These are phyloP conservation scores for Anser brachyrhynchus DNA, from an alignment of 2,113 vertebrate species.

Conservation along the genomic window DNA sequence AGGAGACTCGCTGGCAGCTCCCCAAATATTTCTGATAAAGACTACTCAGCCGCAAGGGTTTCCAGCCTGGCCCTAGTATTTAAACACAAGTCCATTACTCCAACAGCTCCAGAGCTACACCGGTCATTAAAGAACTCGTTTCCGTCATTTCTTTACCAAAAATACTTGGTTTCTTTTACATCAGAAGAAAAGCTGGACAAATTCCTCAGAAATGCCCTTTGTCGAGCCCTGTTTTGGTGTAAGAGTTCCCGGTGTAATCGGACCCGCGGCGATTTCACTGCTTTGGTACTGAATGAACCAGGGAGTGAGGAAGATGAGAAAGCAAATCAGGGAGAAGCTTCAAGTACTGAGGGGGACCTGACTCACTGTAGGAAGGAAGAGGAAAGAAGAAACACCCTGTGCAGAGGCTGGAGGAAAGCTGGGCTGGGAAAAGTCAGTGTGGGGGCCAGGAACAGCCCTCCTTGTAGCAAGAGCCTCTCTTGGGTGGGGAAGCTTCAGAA, in stretches of 20 bases:
- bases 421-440: too few relatives aligned
- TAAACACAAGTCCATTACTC: neutral
- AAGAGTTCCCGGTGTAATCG: neutral
- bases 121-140: neutral
- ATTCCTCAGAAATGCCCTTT: neutral
- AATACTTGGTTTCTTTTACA: neutral
- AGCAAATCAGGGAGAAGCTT: neutral
- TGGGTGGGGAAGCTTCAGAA: neutral
- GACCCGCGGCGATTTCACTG: fast-evolving
- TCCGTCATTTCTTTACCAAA: neutral
- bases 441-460: neutral
- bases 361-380: neutral
- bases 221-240: neutral
- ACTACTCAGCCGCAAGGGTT: neutral
- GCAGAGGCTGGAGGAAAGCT: neutral
- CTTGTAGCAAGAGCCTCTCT: neutral
- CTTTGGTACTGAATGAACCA: neutral
- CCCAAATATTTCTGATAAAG: neutral
- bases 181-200: neutral
- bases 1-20: neutral
- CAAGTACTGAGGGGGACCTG: neutral
- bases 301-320: neutral
- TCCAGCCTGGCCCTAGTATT: neutral
- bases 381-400: neutral
- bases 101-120: neutral